phyloP scores from a whole-genome alignment of 2,797 vertebrate genomes.

The Chloroceryle inda region DNA sequence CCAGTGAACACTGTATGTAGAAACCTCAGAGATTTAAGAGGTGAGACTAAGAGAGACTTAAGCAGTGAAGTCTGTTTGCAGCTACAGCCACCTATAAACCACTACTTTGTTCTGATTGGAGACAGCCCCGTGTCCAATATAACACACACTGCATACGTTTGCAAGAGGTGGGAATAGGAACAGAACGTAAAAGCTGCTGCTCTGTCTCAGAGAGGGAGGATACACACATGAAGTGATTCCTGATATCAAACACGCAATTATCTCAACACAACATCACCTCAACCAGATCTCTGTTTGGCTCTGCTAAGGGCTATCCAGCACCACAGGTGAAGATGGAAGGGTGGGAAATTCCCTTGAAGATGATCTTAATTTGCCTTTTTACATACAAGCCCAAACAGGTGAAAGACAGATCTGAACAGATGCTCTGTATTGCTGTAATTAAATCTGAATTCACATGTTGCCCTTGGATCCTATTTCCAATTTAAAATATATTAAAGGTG shows the following conservation, averaged over 20 bases:
- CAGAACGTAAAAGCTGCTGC: background rate
- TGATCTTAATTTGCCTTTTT: background rate
- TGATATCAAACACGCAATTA: background rate
- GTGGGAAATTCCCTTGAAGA: background rate
- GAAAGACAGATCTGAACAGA: background rate
- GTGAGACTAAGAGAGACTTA: background rate
- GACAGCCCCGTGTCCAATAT: background rate
- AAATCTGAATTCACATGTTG: background rate
- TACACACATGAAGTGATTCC: background rate
- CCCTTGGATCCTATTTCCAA: background rate
- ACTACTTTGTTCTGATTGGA: background rate
- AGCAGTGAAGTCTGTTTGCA: background rate
- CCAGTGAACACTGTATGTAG: background rate
- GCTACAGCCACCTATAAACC: background rate
- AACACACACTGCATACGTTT: background rate
- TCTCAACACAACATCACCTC: background rate
- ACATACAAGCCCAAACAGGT: background rate
- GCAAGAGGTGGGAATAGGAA: background rate
- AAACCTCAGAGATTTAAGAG: background rate
- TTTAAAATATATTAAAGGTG: background rate
- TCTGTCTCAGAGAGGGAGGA: background rate
- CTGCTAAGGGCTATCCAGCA: background rate
- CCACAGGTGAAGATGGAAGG: accelerated
- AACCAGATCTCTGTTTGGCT: background rate
- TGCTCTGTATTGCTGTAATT: background rate